These are phyloP conservation scores for Leptoclinus maculatus DNA, from an alignment of 2,797 vertebrate species.

Conservation along the genomic window DNA sequence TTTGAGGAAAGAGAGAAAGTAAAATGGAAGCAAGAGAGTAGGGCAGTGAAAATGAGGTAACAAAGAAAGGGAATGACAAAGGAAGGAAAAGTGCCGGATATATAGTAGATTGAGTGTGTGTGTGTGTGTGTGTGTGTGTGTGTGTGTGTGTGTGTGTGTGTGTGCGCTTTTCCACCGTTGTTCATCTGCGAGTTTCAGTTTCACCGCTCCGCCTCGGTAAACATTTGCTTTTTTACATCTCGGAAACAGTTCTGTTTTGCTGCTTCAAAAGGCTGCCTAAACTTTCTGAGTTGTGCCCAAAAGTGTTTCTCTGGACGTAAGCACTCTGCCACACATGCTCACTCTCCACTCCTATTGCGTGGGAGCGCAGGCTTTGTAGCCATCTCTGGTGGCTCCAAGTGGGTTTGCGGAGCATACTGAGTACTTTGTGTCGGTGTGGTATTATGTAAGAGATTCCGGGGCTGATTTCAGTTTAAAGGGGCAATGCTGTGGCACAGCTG, in stretches of 20 bases:
- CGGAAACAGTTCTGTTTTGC: constrained; percentile 5
- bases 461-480: constrained; percentile 59
- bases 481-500: constrained; percentile 26
- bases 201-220: constrained; percentile 18
- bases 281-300: constrained; percentile 45
- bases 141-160: not conserved
- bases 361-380: constrained; percentile 62
- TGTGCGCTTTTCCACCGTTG: not conserved
- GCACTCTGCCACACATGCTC: constrained; percentile 45
- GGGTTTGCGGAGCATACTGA: constrained; percentile 60
- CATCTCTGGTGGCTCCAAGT: constrained; percentile 63
- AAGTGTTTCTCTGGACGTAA: constrained; percentile 56
- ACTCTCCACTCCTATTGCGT: constrained; percentile 47
- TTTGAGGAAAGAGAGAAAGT: constrained; percentile 5
- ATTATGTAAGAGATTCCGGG: constrained; percentile 72
- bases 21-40: not conserved
- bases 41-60: not conserved
- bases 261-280: constrained; percentile 21
- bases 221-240: constrained; percentile 35
- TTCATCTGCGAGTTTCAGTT: constrained; percentile 23
- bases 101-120: not conserved
- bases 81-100: not conserved
- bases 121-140: not conserved
- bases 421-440: constrained; percentile 66
- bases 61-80: constrained; percentile 27